Percentiles rank a stretch among this genome's conserved stretches.
These are phyloP conservation scores for Urocyon cinereoargenteus DNA, from an alignment of 2,797 vertebrate genomes.

Conservation along the genomic window DNA sequence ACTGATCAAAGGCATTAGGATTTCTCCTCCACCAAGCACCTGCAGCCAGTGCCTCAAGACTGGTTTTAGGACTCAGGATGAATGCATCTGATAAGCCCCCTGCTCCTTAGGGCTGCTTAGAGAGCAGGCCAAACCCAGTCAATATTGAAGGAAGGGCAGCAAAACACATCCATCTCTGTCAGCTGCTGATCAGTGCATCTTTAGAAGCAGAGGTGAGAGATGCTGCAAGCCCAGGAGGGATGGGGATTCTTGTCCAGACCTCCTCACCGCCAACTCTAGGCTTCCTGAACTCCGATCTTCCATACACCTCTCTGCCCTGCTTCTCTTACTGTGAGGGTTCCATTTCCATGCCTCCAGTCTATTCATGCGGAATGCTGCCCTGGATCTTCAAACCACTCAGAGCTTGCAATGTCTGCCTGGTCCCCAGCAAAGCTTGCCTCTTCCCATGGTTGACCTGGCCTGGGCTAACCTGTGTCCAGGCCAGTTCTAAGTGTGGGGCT, in stretches of 20 bases:
- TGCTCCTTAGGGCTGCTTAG: neutral
- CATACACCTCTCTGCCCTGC: neutral
- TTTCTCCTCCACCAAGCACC: neutral
- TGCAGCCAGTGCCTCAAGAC: neutral
- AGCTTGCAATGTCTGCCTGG: neutral
- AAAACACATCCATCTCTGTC: constrained; percentile 57
- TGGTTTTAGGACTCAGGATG: constrained; percentile 28
- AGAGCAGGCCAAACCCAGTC: neutral
- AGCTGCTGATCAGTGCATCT: neutral
- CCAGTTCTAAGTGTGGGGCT: neutral
- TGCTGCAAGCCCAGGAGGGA: neutral
- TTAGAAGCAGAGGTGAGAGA: constrained; percentile 27
- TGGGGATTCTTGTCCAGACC: neutral
- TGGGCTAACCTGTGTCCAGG: neutral
- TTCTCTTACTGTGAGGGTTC: neutral
- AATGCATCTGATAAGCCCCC: constrained; percentile 50
- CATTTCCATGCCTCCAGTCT: neutral
- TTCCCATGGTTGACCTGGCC: neutral
- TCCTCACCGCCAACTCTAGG: neutral
- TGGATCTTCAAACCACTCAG: neutral
- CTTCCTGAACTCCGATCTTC: neutral
- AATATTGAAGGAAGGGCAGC: constrained; percentile 5
- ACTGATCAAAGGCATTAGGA: neutral
- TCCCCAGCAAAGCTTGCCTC: neutral
- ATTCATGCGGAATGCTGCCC: neutral